Evolutionary conservation across 2,888 invertebrate species (phyloP), one percentile per base, ranked within the genome.

Genomic region (Ophion ellenae): DNA sequence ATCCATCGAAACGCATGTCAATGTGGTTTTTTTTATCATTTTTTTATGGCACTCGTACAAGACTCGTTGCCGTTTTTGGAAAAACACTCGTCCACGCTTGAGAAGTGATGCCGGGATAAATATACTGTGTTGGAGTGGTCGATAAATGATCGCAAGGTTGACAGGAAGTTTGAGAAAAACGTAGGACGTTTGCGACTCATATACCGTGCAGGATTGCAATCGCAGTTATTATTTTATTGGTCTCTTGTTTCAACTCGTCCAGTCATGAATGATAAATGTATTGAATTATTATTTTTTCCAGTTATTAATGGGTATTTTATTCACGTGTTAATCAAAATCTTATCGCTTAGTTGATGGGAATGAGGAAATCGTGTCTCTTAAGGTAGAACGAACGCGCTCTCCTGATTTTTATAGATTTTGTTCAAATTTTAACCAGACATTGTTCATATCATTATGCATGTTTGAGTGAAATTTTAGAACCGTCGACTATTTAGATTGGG

Each of bases 81-180:
- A 59, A 70, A 47, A 32, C 24, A 64, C 78, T 74, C 53, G 57
- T 69, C 79, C 64, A 45, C 10, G 59, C 32, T 20, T 66, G 77
- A 59, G 73, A 14, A 77, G 36, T 74, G 71, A 53, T 74, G 66
- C 40, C 57, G 79, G 66, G 10, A 66, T 67, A 57, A 36, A 14
- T 45, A 24, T 32, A 74, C 57, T 74, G 9, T 32, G 59, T 53
- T 76, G 28, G 14, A 57, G 53, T 53, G 28, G 32, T 80, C 73
- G 76, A 83, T 76, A 85, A 87, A 85, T 66, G 20, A 85, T 83
- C 66, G 85, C 87, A 85, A 87, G 87, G 87, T 66, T 77, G 81
- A 70, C 85, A 77, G 83, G 85, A 70, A 85, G 85, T 75, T 78
- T 74, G 20, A 81, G 61, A 69, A 70, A 69, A 66, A 78, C 79